phyloP scores from a whole-genome alignment of 1,140 invertebrate species.

The Philaenus spumarius region DNA sequence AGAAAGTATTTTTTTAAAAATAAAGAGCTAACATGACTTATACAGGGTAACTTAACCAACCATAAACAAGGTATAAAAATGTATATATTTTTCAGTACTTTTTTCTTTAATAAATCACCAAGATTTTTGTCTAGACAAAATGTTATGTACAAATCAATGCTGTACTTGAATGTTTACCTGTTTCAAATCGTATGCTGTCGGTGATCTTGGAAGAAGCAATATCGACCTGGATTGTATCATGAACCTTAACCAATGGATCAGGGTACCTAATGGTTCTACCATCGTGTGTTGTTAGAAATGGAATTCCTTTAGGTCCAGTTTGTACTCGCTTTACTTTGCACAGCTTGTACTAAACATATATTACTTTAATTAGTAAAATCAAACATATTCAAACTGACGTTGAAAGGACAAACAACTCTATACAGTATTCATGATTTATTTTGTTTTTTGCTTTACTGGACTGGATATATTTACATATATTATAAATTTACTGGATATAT shows the following conservation, averaged over 20 bases:
- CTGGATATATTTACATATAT: too few species aligned
- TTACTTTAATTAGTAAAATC: conserved; percentile 24
- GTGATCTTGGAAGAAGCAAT: conserved; percentile 92
- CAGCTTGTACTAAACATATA: conserved; percentile 84
- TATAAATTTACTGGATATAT: too few species aligned
- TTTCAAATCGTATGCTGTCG: conserved; percentile 98
- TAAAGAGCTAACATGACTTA: too few species aligned
- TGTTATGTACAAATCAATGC: neutral
- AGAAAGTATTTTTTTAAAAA: too few species aligned
- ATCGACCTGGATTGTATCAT: conserved; percentile 96
- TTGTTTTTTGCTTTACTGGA: too few species aligned
- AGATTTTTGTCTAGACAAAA: neutral
- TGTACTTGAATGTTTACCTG: conserved; percentile 53
- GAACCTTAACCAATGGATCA: conserved; percentile 93
- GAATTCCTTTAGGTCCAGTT: conserved; percentile 91
- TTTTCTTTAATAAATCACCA: neutral
- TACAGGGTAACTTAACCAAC: too few species aligned
- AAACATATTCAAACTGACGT: too few species aligned
- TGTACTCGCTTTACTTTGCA: conserved; percentile 89
- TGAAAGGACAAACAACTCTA: too few species aligned
- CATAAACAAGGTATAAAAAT: too few species aligned
- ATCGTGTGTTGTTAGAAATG: conserved; percentile 94
- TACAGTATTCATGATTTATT: too few species aligned
- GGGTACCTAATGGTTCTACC: conserved; percentile 99
- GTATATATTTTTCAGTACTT: neutral